A percentile compares a stretch with the other conserved stretches of the same genome.
These are phyloP conservation scores for Axis porcinus DNA, from an alignment of 2,113 vertebrate genomes.

Conservation along the genomic window DNA sequence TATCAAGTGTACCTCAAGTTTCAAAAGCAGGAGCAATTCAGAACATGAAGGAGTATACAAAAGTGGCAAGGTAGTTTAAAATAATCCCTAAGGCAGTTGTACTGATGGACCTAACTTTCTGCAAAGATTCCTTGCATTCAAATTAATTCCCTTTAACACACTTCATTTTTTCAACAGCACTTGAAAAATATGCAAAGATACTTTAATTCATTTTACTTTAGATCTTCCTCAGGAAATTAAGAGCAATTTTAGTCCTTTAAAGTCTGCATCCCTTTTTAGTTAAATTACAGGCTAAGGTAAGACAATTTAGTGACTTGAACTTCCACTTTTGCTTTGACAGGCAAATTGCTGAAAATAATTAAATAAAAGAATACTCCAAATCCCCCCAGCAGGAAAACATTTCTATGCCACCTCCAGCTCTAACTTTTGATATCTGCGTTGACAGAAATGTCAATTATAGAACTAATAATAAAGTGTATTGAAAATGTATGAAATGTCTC, in stretches of 20 bases:
- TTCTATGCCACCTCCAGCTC: conserved; percentile 68
- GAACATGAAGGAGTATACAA: background rate
- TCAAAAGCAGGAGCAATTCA: background rate
- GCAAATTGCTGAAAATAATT: conserved; percentile 73
- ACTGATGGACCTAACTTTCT: conserved; percentile 3
- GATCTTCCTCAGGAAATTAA: conserved; percentile 44
- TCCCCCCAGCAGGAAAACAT: conserved; percentile 59
- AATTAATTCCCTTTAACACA: conserved; percentile 51
- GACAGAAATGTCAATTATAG: conserved; percentile 73
- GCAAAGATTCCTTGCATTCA: conserved; percentile 21
- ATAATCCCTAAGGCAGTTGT: background rate
- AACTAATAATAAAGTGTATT: conserved; percentile 64
- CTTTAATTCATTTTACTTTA: conserved; percentile 61
- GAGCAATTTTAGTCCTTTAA: conserved; percentile 44
- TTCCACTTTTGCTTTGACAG: conserved; percentile 73
- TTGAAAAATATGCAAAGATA: conserved; percentile 55
- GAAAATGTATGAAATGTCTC: conserved; percentile 50
- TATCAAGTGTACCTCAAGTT: background rate
- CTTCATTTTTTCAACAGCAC: conserved; percentile 41
- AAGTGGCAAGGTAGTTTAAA: background rate
- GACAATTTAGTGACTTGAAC: conserved; percentile 68
- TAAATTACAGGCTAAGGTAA: conserved; percentile 56
- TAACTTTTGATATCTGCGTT: conserved; percentile 62
- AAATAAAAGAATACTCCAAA: conserved; percentile 66
- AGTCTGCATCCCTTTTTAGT: conserved; percentile 55